These are phyloP conservation scores for Moxostoma hubbsi DNA, from an alignment of 2,797 vertebrate genomes.

Conservation along the genomic window DNA sequence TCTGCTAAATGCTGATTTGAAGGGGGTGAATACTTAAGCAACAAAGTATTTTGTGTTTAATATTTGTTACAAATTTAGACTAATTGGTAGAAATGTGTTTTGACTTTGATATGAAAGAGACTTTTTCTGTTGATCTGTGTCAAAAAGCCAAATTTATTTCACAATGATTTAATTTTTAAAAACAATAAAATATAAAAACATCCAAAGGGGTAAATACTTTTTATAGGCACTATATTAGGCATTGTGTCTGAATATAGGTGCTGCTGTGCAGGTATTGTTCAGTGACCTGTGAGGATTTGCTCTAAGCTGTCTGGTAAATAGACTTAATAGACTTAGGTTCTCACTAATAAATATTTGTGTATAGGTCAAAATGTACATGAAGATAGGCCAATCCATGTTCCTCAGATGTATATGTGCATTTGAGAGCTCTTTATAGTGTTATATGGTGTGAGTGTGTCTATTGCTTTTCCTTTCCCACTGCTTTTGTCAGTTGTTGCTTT, in stretches of 20 bases:
- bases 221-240: constrained; percentile 63
- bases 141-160: too few relatives aligned
- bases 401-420: background rate
- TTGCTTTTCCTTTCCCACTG: background rate
- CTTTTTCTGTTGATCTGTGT: too few relatives aligned
- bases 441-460: background rate
- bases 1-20: too few relatives aligned
- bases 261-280: constrained; percentile 50
- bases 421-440: background rate
- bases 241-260: constrained; percentile 53
- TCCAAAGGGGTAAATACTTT: too few relatives aligned
- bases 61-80: too few relatives aligned
- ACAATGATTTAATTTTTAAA: too few relatives aligned
- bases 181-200: background rate
- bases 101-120: too few relatives aligned
- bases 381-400: background rate
- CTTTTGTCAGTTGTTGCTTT: background rate
- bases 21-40: too few relatives aligned
- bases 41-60: too few relatives aligned
- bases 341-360: constrained; percentile 24
- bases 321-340: constrained; percentile 42
- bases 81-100: too few relatives aligned
- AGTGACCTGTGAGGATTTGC: constrained; percentile 54
- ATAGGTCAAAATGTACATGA: background rate
- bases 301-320: constrained; percentile 59